Evolutionary conservation across 64 coral and sea anemone genomes (phyloP), one percentile per base, ranked within the genome.

Genomic region (Orbicella faveolata): DNA sequence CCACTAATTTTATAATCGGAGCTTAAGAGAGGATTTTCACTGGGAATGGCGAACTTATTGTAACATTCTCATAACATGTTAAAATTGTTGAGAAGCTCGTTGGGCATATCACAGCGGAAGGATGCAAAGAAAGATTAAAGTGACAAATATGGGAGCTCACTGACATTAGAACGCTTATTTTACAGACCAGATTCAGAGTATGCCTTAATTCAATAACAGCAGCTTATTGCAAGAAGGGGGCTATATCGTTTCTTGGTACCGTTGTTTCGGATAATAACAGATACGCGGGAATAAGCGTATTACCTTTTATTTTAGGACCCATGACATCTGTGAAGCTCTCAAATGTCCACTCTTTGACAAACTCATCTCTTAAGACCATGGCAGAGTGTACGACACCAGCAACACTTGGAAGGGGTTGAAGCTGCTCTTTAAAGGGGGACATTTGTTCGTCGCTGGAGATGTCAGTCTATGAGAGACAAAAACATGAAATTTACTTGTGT

Each of bases 281-380:
- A 48, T 48, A 6, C 44, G 44, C 44, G 44, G 1, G 5, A 48
- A 48, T 48, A 48, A 4, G 5, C 44, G 25, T 15, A 33, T 17
- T 69, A 96, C 94, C 94, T 90, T 93, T 89, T 9, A 93, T 80
- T 73, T 96, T 96, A 13, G 94, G 87, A 10, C 69, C 87, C 61
- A 93, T 84, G 2, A 90, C 88, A 37, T 86, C 87, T 17, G 18
- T 66, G 44, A 89, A 96, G 23, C 79, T 81, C 35, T 89, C 34
- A n/a, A 89, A 66, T 36, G 87, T 83, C 69, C 89, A 78, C 15
- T 82, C 75, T 74, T 75, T 93, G 74, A 96, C 63, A 9, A 79
- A 61, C 55, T 90, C 34, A 66, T 96, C 94, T 82, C 52, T 92
- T 2, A 96, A 67, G 3, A 96, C 81, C 82, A 96, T 87, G 37